Percentiles rank a stretch among this genome's conserved stretches.
phyloP scores from a whole-genome alignment of 64 coral and sea anemone genomes.

The Montipora efflorescens region DNA sequence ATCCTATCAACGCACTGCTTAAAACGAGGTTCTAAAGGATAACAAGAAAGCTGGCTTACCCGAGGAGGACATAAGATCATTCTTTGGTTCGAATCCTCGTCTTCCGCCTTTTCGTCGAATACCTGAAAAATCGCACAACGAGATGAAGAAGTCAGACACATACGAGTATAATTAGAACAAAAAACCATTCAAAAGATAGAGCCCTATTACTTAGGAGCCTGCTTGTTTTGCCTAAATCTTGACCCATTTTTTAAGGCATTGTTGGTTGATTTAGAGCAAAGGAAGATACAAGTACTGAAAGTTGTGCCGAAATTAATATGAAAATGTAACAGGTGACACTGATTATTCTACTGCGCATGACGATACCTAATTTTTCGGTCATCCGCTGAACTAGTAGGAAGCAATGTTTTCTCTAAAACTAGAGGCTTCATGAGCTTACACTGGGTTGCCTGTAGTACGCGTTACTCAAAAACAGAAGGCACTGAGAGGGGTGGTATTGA shows the following conservation, averaged over 20 bases:
- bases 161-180: neutral
- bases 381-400: neutral
- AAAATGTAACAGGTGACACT: constrained; percentile 4
- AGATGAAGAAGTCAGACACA: neutral
- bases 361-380: neutral
- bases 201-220: constrained; percentile 65
- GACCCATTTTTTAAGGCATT: constrained; percentile 57
- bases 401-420: neutral
- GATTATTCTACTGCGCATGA: neutral
- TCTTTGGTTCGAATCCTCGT: constrained; percentile 33
- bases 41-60: neutral
- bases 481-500: no score
- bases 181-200: neutral
- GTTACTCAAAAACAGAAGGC: no score
- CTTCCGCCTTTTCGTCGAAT: constrained; percentile 71
- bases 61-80: neutral
- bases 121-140: constrained; percentile 21
- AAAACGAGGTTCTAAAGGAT: neutral
- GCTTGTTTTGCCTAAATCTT: constrained; percentile 81
- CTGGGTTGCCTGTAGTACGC: no score
- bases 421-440: neutral
- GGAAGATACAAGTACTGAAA: neutral
- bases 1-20: neutral
- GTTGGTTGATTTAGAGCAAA: neutral
- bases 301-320: neutral